Evolutionary conservation across 2,113 vertebrate species (phyloP).

Genomic region (Nibea albiflora): DNA sequence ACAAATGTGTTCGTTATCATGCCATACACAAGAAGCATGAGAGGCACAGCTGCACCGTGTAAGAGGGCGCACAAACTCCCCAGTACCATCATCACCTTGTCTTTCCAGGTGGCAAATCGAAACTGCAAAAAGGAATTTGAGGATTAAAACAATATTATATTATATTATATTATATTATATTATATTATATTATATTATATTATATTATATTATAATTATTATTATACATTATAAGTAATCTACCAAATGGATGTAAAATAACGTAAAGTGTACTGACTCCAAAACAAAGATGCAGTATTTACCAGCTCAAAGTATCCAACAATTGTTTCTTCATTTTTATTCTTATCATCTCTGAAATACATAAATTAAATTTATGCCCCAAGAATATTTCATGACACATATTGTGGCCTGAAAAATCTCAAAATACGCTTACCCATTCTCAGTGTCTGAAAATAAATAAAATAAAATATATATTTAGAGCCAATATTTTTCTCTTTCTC

Average conservation of each 20-base stretch:
- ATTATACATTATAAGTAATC: not conserved
- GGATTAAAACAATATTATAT: too few relatives aligned
- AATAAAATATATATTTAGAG: not conserved
- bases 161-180: too few relatives aligned
- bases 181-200: too few relatives aligned
- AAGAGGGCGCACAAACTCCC: constrained; percentile 81
- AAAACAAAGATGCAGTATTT: constrained; percentile 37
- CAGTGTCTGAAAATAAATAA: constrained; percentile 18
- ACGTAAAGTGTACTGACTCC: too few relatives aligned
- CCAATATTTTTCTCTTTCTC: not conserved
- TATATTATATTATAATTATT: too few relatives aligned
- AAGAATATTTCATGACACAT: not conserved
- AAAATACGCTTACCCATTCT: constrained; percentile 58
- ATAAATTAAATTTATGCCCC: not conserved
- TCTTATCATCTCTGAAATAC: constrained; percentile 66
- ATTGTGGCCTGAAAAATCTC: not conserved
- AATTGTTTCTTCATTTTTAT: constrained; percentile 69
- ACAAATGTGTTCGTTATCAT: constrained; percentile 85
- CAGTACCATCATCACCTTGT: constrained; percentile 80
- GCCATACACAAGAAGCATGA: constrained; percentile 84
- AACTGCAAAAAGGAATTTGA: constrained; percentile 69
- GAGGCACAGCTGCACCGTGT: constrained; percentile 80
- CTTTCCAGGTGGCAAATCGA: constrained; percentile 79
- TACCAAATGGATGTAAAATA: not conserved
- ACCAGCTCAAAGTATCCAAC: constrained; percentile 87